Conservation (phyloP, 92 coral and sea anemone species). For the Hydrozoanthus gracilis region DNA sequence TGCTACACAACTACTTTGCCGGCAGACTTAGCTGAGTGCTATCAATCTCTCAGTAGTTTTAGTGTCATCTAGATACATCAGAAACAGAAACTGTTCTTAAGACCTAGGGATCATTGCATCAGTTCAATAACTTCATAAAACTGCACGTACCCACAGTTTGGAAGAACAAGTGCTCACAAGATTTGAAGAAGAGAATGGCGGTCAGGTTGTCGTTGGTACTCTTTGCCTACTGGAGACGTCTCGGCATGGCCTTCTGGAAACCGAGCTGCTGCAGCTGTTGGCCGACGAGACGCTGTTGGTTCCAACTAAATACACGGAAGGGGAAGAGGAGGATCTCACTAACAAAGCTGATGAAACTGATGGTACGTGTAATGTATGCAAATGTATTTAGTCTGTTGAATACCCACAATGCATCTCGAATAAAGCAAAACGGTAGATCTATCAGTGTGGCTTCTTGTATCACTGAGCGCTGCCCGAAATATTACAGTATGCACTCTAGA, state of each 20-base stretch:
- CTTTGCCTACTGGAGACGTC: conserved; percentile 97
- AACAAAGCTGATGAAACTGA: conserved; percentile 58
- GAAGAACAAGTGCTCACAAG: conserved; percentile 96
- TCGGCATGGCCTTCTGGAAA: conserved; percentile 95
- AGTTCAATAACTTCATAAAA: not conserved
- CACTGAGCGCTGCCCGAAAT: no score
- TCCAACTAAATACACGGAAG: conserved; percentile 85
- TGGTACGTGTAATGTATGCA: conserved; percentile 19
- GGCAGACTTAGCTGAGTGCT: no score
- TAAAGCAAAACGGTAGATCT: no score
- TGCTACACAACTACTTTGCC: no score
- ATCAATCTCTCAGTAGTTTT: no score
- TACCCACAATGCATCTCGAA: no score
- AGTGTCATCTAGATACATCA: no score
- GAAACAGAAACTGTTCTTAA: no score
- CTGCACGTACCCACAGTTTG: conserved; percentile 60
- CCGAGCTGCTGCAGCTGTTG: conserved; percentile 92
- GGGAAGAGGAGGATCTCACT: conserved; percentile 79
- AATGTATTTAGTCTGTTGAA: not conserved
- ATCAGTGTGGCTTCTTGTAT: no score
- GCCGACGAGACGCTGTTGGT: conserved; percentile 85
- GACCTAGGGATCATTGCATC: no score
- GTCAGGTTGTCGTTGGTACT: conserved; percentile 91
- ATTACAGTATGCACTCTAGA: no score
- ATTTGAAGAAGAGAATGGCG: conserved; percentile 97